A percentile compares a stretch with the other conserved stretches of the same genome.
Evolutionary conservation across 92 coral and sea anemone species (phyloP).

Genomic region (Umimayanthus chanpuru): DNA sequence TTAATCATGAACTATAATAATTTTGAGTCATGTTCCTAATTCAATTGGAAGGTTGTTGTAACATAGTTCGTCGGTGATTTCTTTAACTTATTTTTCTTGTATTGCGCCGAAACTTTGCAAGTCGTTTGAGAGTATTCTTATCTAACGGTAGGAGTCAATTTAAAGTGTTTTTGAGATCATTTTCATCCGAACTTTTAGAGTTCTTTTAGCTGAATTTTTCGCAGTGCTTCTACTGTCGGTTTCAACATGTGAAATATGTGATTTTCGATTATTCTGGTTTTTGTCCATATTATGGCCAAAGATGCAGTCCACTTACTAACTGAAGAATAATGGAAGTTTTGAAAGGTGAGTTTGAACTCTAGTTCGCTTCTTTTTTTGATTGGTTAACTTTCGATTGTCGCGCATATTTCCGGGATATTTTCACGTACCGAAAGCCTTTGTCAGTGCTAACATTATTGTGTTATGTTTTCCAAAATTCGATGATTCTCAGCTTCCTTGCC

Average conservation of each 20-base stretch:
- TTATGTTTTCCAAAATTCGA: constrained; percentile 8
- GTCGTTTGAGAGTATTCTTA: constrained; percentile 2
- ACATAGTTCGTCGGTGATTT: not conserved
- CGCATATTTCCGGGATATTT: not conserved
- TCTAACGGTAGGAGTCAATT: constrained; percentile 7
- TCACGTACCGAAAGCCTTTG: constrained; percentile 8
- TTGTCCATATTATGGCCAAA: constrained; percentile 10
- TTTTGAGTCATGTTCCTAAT: too few relatives aligned
- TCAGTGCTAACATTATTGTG: not conserved
- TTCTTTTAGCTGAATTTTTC: not conserved
- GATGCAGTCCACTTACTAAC: constrained; percentile 18
- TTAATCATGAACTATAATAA: too few relatives aligned
- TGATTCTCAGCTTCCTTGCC: constrained; percentile 16
- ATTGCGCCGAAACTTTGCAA: constrained; percentile 1
- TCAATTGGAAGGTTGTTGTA: too few relatives aligned
- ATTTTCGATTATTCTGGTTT: constrained; percentile 12
- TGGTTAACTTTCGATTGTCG: constrained; percentile 22
- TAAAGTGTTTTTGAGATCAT: constrained; percentile 5
- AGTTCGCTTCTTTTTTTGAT: constrained; percentile 4
- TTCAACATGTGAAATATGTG: constrained; percentile 2
- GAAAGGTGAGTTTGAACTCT: constrained; percentile 5
- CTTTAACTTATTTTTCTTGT: constrained; percentile 1
- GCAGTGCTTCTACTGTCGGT: constrained; percentile 3
- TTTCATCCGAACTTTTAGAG: not conserved
- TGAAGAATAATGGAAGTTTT: constrained; percentile 24